Evolutionary conservation across 2,113 vertebrate genomes (phyloP).

Genomic region (Circaetus gallicus): DNA sequence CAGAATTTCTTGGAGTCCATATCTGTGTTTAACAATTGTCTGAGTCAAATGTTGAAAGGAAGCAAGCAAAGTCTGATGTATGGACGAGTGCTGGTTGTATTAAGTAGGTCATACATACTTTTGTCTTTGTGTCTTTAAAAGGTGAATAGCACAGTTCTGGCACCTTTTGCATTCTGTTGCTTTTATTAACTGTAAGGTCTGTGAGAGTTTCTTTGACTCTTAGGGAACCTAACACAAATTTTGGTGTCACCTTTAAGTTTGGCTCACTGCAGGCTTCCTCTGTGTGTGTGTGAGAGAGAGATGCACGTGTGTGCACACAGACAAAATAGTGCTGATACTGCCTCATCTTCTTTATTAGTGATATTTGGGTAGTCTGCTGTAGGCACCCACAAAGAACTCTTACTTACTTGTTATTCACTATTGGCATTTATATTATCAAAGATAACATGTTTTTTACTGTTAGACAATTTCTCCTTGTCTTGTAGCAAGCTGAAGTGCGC

Average conservation of each 20-base stretch:
- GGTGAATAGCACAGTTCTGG: not conserved
- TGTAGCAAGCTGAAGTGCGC: constrained; percentile 84
- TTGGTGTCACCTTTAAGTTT: not conserved
- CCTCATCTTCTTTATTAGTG: too few species aligned
- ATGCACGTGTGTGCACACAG: rapidly evolving
- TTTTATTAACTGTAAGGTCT: not conserved
- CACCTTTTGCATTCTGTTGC: not conserved
- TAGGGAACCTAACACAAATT: not conserved
- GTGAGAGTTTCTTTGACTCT: not conserved
- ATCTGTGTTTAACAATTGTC: not conserved
- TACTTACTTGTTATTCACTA: not conserved
- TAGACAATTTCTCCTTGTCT: not conserved
- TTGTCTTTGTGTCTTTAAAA: not conserved
- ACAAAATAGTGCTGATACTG: not conserved
- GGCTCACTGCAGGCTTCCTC: not conserved
- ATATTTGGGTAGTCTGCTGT: not conserved
- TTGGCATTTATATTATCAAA: not conserved
- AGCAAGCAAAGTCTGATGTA: not conserved
- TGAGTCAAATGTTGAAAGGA: not conserved
- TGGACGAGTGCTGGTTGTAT: not conserved
- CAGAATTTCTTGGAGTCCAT: not conserved
- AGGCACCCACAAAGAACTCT: not conserved
- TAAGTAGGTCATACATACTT: not conserved
- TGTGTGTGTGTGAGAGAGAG: not conserved
- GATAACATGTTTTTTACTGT: not conserved